A percentile compares a stretch with the other conserved stretches of the same genome.
These are phyloP conservation scores for Leucophenga maculata DNA, from an alignment of 2,888 invertebrate species.

Conservation along the genomic window DNA sequence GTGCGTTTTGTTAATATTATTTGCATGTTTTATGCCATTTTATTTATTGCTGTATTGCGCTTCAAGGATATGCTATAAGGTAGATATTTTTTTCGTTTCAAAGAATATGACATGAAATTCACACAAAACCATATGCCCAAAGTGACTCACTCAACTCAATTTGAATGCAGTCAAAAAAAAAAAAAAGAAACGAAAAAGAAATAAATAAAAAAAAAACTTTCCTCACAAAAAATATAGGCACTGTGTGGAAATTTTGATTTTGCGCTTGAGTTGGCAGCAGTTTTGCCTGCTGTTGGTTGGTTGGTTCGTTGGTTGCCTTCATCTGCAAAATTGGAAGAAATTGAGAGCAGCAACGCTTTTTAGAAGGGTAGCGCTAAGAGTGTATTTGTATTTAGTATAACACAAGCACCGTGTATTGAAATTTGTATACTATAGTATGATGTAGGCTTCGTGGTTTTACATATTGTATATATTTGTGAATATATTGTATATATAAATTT, in stretches of 20 bases:
- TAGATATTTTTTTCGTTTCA: neutral
- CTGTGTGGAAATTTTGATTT: conserved; percentile 65
- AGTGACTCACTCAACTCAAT: neutral
- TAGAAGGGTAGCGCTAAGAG: too few relatives aligned
- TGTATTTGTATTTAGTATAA: too few relatives aligned
- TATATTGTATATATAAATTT: neutral
- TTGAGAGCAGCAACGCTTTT: too few relatives aligned
- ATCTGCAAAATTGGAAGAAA: too few relatives aligned
- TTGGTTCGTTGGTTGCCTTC: too few relatives aligned
- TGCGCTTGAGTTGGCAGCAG: conserved; percentile 56
- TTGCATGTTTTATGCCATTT: conserved; percentile 57
- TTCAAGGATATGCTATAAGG: neutral
- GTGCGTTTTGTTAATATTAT: conserved; percentile 58
- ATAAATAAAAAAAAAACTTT: conserved; percentile 36
- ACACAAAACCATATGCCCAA: too few relatives aligned
- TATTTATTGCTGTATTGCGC: conserved; percentile 49
- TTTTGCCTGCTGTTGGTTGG: too few relatives aligned
- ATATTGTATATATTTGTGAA: neutral
- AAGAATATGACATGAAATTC: too few relatives aligned
- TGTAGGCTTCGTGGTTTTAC: neutral
- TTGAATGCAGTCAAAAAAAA: neutral
- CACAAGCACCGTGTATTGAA: neutral
- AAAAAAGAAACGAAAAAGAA: conserved; percentile 31
- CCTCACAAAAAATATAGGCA: conserved; percentile 48
- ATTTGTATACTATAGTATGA: neutral